Conservation (phyloP, 2,888 invertebrate genomes). For the Pseudococcus jackbeardsleyi region DNA sequence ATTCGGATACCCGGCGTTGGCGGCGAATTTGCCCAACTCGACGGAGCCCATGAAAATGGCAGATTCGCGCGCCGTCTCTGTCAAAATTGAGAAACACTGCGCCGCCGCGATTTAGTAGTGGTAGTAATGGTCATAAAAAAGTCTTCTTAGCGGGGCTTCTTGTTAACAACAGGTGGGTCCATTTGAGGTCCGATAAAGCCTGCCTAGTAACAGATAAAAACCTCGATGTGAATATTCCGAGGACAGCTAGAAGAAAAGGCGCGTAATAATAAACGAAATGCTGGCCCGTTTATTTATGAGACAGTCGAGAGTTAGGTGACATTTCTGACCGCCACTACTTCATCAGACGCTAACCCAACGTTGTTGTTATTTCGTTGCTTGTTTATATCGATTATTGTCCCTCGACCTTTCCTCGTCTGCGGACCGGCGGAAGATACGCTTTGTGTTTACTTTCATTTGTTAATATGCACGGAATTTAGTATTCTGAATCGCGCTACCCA, state of each 20-base stretch:
- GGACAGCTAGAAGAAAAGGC: constrained; percentile 57
- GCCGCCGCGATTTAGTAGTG: constrained; percentile 44
- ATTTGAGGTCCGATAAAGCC: constrained; percentile 57
- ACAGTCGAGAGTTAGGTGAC: constrained; percentile 60
- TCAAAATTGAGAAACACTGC: constrained; percentile 44
- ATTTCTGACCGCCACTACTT: constrained; percentile 63
- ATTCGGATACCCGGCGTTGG: not conserved
- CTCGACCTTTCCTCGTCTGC: not conserved
- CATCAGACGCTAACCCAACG: constrained; percentile 39
- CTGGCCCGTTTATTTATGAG: constrained; percentile 57
- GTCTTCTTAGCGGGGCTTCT: constrained; percentile 63
- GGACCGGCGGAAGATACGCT: not conserved
- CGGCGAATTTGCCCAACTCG: not conserved
- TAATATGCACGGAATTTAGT: constrained; percentile 22
- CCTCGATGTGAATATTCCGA: constrained; percentile 60
- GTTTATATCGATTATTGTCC: constrained; percentile 15
- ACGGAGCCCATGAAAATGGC: not conserved
- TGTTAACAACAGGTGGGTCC: constrained; percentile 64
- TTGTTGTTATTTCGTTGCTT: constrained; percentile 30
- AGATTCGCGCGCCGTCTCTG: not conserved
- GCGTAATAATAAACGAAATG: constrained; percentile 63
- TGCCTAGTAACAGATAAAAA: constrained; percentile 60
- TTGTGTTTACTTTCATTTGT: constrained; percentile 3
- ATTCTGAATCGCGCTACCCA: constrained; percentile 11
- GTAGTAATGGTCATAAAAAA: constrained; percentile 60